Percentiles rank a stretch among this genome's conserved stretches.
These are phyloP conservation scores for Sabatieria punctata DNA, from an alignment of 2,888 invertebrate species.

Conservation along the genomic window DNA sequence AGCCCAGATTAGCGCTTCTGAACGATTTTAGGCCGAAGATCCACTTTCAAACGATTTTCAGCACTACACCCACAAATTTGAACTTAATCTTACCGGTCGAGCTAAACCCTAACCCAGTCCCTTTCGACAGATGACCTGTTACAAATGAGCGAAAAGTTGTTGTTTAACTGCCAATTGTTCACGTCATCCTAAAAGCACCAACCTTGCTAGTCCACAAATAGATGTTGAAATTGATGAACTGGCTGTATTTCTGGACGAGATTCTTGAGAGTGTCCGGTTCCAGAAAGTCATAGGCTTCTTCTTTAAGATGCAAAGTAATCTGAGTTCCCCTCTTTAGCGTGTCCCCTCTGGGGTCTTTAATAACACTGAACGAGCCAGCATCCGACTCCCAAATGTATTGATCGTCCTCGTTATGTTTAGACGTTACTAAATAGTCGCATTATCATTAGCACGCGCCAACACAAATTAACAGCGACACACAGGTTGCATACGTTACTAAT, in stretches of 20 bases:
- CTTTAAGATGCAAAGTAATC: conserved; percentile 68
- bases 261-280: conserved; percentile 75
- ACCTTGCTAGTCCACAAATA: conserved; percentile 68
- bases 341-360: conserved; percentile 74
- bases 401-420: conserved; percentile 77
- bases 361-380: conserved; percentile 67
- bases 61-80: too few species aligned
- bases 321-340: conserved; percentile 72
- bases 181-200: not conserved
- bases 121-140: too few species aligned
- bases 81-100: too few species aligned
- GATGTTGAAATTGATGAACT: conserved; percentile 99
- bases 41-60: too few species aligned
- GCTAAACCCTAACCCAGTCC: too few species aligned
- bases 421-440: conserved; percentile 50
- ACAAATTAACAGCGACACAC: not conserved
- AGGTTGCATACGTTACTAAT: not conserved
- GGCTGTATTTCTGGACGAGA: conserved; percentile 89
- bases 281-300: conserved; percentile 87
- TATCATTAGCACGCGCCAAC: not conserved
- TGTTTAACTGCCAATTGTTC: not conserved
- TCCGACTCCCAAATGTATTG: conserved; percentile 98
- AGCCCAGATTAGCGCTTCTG: too few species aligned
- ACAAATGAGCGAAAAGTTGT: not conserved
- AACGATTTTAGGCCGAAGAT: too few species aligned